These are phyloP conservation scores for Lasioglossum morio DNA, from an alignment of 2,888 invertebrate genomes.

Conservation along the genomic window DNA sequence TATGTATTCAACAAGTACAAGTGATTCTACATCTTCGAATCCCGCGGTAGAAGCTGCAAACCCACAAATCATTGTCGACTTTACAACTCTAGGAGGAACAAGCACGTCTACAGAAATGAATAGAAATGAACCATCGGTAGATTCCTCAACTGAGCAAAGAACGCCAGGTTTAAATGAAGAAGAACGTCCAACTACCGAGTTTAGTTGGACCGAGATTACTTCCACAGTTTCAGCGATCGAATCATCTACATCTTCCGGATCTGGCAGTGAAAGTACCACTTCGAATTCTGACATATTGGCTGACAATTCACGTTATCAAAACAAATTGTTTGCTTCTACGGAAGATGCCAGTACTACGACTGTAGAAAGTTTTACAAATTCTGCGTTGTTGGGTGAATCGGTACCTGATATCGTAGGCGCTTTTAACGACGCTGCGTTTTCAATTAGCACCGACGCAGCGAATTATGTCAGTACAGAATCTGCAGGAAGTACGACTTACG, in stretches of 20 bases:
- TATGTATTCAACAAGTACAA: background rate
- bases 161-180: background rate
- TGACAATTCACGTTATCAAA: background rate
- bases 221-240: background rate
- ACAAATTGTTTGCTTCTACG: background rate
- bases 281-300: background rate
- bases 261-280: background rate
- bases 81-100: background rate
- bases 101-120: background rate
- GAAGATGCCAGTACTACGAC: background rate
- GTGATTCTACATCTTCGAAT: background rate
- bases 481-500: background rate
- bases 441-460: background rate
- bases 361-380: background rate
- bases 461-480: background rate
- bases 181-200: background rate
- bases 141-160: background rate
- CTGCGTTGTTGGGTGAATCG: background rate
- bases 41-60: background rate
- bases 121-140: background rate
- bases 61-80: background rate
- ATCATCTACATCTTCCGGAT: background rate
- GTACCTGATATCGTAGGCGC: background rate
- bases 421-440: slow-evolving; percentile 1
- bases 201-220: background rate